These are phyloP conservation scores for Stichodactyla mertensii DNA, from an alignment of 64 coral and sea anemone genomes.

Conservation along the genomic window DNA sequence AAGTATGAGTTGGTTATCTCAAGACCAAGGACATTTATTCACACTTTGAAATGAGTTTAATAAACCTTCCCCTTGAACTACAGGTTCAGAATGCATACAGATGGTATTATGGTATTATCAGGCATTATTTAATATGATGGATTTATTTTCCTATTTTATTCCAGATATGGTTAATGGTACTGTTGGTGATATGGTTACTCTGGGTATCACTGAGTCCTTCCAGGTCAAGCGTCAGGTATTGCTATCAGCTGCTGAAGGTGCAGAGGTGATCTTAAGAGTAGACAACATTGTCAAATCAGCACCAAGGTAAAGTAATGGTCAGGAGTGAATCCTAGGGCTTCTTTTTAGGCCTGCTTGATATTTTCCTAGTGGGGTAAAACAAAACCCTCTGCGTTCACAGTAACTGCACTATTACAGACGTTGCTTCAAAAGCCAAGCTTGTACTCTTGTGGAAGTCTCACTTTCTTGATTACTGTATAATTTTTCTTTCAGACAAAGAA, in stretches of 20 bases:
- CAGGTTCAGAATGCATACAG: too few species aligned
- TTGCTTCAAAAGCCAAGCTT: too few species aligned
- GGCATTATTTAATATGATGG: not conserved
- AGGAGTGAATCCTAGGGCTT: not conserved
- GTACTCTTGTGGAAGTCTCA: not conserved
- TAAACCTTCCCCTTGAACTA: too few species aligned
- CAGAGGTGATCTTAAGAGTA: conserved; percentile 94
- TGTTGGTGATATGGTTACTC: conserved; percentile 82
- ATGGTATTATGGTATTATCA: not conserved
- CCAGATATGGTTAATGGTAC: conserved; percentile 82
- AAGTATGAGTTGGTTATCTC: too few species aligned
- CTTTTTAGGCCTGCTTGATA: too few species aligned
- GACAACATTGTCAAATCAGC: conserved; percentile 97
- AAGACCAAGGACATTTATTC: too few species aligned
- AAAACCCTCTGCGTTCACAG: not conserved
- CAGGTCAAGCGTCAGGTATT: conserved; percentile 94
- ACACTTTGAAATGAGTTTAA: too few species aligned
- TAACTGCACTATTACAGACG: too few species aligned
- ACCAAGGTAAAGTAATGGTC: conserved; percentile 58
- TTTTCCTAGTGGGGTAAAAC: not conserved
- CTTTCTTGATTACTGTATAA: not conserved
- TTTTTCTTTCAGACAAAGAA: conserved; percentile 10
- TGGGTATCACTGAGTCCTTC: conserved; percentile 94
- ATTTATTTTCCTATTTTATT: not conserved
- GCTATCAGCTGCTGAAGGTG: conserved; percentile 85